Evolutionary conservation across 1,140 invertebrate species (phyloP), one percentile per base, ranked within the genome.

Genomic region (Sipha flava): DNA sequence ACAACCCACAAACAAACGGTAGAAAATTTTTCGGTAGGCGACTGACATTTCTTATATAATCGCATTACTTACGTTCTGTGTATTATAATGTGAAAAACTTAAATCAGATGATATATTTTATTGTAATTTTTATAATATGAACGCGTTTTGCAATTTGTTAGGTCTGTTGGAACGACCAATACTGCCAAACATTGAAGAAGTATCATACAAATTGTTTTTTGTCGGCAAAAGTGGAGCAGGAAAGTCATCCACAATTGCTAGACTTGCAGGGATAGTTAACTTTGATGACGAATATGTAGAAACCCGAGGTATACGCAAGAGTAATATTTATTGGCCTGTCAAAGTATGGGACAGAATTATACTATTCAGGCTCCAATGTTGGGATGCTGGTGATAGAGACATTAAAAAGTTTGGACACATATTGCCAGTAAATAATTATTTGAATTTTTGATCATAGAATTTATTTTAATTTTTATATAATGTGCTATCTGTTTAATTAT

Each of bases 331-430:
- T 81, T 90, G 89, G 89, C 89, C 89, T n/a, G 88, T 86, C 4
- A 88, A 88, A 83, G 87, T 90, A 29, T 86, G 86, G 84, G 87
- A 89, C 45, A 86, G 89, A 83, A 84, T 87, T 12, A 86, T 89
- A 21, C 82, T 90, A 40, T 90, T 90, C 81, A 87, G 88, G 82
- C 83, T 90, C 12, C 88, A 89, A 81, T 88, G 90, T 57, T 90
- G 89, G 89, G 89, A 90, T 84, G 87, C 88, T 7, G 89, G 89
- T 1, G 88, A 89, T 47, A 86, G 84, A 45, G 86, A 87, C 52
- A 83, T 88, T 21, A 89, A 89, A 81, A 89, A 88, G 84, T 90
- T 88, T 83, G 88, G 88, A 81, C 89, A 90, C 81, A 88, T 90
- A 81, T 82, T 88, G 57, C 86, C 87, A 3, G 89, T 90, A 85